Evolutionary conservation across 2,113 vertebrate species (phyloP), one percentile per base, ranked within the genome.

Genomic region (Physeter macrocephalus): DNA sequence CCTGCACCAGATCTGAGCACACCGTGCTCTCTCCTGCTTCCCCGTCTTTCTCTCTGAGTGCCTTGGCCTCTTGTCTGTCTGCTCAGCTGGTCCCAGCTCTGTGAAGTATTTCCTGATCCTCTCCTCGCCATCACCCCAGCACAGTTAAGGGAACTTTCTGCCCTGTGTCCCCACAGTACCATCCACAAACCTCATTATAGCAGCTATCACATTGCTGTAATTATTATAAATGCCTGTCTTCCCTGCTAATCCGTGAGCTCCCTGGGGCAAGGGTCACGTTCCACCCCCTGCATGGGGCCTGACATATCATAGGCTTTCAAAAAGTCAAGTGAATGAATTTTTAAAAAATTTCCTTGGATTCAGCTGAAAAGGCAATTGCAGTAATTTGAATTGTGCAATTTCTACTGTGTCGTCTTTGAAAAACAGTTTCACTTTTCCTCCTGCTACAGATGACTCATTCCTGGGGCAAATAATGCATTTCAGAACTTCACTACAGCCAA

Each of bases 381-480:
- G 82, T 93, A 27, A 94, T 94, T 93, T 87, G 93, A 93, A 80
- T 92, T 95, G 94, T 91, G 77, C 87, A 57, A 72, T 96, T 95
- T 97, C 86, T 96, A 94, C 94, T 97, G 92, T 97, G 93, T 61
- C 0, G n/a, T 39, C 87, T 92, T 93, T 97, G 83, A 87, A 96
- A 97, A 97, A 94, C 94, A 96, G 78, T 95, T 97, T 97, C 67
- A 21, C 91, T 96, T 97, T 97, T 83, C 97, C 96, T 97, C 97
- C 97, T 92, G 92, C 97, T 80, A 64, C 62, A 74, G 9, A 82
- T 97, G 97, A 97, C 93, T 97, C 97, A 97, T 81, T 92, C 74
- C 69, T 80, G 43, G 93, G 86, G 78, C 92, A 89, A 67, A 94
- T 88, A 94, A 89, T 88, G 88, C 81, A 43, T 84, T 94, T 64